Percentiles rank a stretch among this genome's conserved stretches.
These are phyloP conservation scores for Dasyprocta punctata DNA, from an alignment of 2,113 vertebrate genomes.

Conservation along the genomic window DNA sequence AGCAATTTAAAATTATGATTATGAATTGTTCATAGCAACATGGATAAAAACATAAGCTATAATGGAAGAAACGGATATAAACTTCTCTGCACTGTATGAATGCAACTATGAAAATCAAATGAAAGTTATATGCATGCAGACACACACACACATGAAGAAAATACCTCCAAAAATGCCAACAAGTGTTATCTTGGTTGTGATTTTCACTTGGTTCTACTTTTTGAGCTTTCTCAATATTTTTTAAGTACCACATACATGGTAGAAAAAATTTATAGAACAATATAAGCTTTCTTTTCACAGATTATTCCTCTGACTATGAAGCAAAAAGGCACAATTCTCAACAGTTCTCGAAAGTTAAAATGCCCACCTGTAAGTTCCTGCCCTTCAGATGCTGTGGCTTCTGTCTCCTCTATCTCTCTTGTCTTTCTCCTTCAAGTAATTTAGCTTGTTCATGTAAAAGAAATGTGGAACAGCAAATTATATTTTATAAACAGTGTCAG, in stretches of 20 bases:
- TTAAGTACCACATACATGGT: background rate
- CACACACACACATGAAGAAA: background rate
- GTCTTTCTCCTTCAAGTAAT: background rate
- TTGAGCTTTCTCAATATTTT: background rate
- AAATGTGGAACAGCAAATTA: slow-evolving; percentile 42
- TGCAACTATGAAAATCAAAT: slow-evolving; percentile 7
- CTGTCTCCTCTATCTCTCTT: background rate
- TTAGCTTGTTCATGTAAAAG: slow-evolving; percentile 20
- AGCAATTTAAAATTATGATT: background rate
- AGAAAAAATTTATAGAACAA: background rate
- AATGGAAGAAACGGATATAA: background rate
- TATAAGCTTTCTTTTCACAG: slow-evolving; percentile 7
- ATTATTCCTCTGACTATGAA: background rate
- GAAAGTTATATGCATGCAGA: background rate
- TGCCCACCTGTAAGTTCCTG: slow-evolving; percentile 42
- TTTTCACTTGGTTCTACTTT: slow-evolving; percentile 43
- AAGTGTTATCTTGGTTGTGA: background rate
- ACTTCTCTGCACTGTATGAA: background rate
- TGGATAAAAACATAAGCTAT: background rate
- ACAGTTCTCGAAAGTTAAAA: slow-evolving; percentile 1
- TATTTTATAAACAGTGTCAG: slow-evolving; percentile 36
- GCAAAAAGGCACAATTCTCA: background rate
- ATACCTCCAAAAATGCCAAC: background rate
- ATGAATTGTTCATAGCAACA: background rate
- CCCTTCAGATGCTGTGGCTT: background rate